Percentiles rank a stretch among this genome's conserved stretches.
These are phyloP conservation scores for Sula dactylatra DNA, from an alignment of 2,113 vertebrate genomes.

Conservation along the genomic window DNA sequence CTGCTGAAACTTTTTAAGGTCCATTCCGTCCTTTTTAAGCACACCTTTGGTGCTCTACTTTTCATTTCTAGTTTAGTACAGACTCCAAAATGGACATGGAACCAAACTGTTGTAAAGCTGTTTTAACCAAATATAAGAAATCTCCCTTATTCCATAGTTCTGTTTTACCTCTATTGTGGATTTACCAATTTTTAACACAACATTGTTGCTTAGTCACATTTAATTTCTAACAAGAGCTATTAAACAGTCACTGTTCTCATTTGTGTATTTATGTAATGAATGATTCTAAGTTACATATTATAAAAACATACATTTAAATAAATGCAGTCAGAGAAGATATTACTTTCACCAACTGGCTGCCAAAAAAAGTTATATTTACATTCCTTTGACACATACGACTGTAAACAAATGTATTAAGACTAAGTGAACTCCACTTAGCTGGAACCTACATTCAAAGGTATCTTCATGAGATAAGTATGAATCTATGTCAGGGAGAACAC, in stretches of 20 bases:
- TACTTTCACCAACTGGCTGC: not conserved
- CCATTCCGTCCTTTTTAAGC: not conserved
- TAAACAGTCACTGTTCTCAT: not conserved
- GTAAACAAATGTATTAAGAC: not conserved
- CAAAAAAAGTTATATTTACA: not conserved
- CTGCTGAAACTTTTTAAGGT: not conserved
- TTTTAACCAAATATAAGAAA: not conserved
- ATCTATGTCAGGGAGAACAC: not conserved
- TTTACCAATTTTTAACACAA: not conserved
- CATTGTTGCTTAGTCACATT: not conserved
- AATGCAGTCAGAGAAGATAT: not conserved
- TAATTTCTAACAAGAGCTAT: not conserved
- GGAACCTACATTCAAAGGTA: not conserved
- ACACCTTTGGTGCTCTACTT: not conserved
- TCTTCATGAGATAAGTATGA: not conserved
- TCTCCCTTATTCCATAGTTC: not conserved
- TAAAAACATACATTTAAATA: not conserved
- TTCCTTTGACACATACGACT: not conserved
- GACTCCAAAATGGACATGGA: not conserved
- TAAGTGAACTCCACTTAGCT: not conserved
- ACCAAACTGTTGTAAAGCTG: not conserved
- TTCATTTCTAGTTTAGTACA: not conserved
- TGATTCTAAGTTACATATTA: not conserved
- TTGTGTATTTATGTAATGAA: not conserved
- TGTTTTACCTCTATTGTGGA: not conserved